Evolutionary conservation across 35 echinoderm and acorn worm genomes (phyloP).

Genomic region (Ophioderma brevispina): DNA sequence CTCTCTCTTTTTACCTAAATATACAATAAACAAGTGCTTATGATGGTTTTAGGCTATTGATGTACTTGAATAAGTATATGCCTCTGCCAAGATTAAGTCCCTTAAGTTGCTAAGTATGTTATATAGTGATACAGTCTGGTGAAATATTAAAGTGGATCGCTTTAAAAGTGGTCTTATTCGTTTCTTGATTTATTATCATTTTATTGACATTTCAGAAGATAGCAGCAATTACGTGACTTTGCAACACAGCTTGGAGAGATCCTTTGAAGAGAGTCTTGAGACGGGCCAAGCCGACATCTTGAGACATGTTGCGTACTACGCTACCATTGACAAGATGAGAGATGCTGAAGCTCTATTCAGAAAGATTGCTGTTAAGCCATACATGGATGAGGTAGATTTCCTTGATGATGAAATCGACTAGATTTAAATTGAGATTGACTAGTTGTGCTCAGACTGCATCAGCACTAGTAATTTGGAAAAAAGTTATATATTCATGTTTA

Average conservation of each 20-base stretch:
- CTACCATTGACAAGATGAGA: conserved; percentile 98
- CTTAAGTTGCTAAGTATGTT: not conserved
- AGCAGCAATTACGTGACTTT: conserved; percentile 94
- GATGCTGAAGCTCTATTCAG: conserved; percentile 93
- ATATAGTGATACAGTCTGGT: no score
- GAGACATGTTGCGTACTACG: conserved; percentile 86
- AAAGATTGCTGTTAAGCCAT: conserved; percentile 84
- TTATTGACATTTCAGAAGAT: conserved; percentile 69
- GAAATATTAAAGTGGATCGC: no score
- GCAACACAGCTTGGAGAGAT: conserved; percentile 90
- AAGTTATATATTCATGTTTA: no score
- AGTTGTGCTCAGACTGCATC: no score
- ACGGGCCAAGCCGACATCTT: conserved; percentile 71
- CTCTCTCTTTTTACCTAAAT: not conserved
- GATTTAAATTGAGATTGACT: no score
- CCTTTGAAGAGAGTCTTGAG: conserved; percentile 82
- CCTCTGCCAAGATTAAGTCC: no score
- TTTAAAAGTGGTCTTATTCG: no score
- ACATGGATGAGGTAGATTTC: conserved; percentile 98
- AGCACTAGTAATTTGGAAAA: no score
- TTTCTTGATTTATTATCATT: not conserved
- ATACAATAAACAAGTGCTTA: no score
- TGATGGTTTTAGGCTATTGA: no score
- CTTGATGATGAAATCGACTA: no score
- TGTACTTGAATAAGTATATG: no score